Evolutionary conservation across 1,140 invertebrate species (phyloP).

Genomic region (Phymastichus coffea): DNA sequence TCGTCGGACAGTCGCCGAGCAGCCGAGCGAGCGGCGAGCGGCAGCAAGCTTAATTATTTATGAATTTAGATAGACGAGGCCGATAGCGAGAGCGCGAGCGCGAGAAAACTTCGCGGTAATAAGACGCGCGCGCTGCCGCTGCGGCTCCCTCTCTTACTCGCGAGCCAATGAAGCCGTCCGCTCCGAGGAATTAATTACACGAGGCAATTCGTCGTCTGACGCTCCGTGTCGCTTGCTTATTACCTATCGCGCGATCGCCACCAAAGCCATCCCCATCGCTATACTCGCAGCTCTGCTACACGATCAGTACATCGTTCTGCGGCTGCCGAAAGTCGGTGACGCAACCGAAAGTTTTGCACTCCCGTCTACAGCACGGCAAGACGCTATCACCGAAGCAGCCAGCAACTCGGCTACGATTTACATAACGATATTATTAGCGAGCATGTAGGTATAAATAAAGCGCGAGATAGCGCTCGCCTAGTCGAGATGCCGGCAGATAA

Average conservation of each 20-base stretch:
- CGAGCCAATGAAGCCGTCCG: constrained; percentile 9
- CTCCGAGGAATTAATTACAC: constrained; percentile 21
- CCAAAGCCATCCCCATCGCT: too few species aligned
- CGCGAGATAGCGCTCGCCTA: constrained; percentile 34
- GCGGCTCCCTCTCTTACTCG: not conserved
- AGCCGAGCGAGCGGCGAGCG: not conserved
- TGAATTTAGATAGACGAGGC: constrained; percentile 18
- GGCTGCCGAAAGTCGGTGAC: not conserved
- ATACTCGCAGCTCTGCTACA: too few species aligned
- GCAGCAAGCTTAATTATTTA: constrained; percentile 25
- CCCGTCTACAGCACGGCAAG: too few species aligned
- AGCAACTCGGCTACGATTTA: too few species aligned
- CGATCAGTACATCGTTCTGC: too few species aligned
- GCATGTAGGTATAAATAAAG: constrained; percentile 37
- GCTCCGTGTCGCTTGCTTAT: too few species aligned
- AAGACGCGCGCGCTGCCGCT: not conserved
- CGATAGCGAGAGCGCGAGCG: constrained; percentile 13
- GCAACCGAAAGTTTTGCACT: too few species aligned
- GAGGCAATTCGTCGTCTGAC: constrained; percentile 18
- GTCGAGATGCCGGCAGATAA: not conserved
- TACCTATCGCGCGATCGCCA: too few species aligned
- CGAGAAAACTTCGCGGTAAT: not conserved
- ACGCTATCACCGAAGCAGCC: too few species aligned
- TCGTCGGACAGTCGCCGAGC: not conserved
- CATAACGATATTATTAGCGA: constrained; percentile 51